Evolutionary conservation across 2,113 vertebrate genomes (phyloP).

Genomic region (Myiagra hebetior): DNA sequence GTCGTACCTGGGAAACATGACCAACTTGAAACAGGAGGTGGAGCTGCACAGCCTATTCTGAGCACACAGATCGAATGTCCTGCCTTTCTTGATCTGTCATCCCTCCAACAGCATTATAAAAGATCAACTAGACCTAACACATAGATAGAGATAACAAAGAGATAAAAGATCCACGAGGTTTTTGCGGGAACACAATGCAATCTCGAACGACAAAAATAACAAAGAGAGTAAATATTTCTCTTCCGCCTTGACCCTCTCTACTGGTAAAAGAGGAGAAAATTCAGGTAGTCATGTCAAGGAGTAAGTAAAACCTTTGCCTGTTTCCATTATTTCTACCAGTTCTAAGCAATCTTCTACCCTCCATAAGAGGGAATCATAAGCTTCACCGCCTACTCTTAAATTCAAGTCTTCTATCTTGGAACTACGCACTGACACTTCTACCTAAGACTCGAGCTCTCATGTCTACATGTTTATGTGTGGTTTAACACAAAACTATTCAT

Average conservation of each 20-base stretch:
- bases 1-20: background rate
- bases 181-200: background rate
- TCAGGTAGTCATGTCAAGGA: background rate
- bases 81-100: background rate
- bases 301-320: background rate
- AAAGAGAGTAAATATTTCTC: background rate
- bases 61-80: background rate
- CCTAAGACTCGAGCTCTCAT: background rate
- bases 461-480: background rate
- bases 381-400: background rate
- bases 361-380: background rate
- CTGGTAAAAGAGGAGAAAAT: background rate
- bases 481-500: fast-evolving
- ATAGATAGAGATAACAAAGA: background rate
- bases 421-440: background rate
- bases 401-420: background rate
- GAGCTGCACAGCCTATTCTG: background rate
- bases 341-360: background rate
- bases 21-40: background rate
- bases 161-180: background rate
- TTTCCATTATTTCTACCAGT: background rate
- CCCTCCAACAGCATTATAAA: background rate
- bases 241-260: background rate
- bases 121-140: background rate
- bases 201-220: background rate